Evolutionary conservation across 2,113 vertebrate genomes (phyloP).

Genomic region (Petromus typicus): DNA sequence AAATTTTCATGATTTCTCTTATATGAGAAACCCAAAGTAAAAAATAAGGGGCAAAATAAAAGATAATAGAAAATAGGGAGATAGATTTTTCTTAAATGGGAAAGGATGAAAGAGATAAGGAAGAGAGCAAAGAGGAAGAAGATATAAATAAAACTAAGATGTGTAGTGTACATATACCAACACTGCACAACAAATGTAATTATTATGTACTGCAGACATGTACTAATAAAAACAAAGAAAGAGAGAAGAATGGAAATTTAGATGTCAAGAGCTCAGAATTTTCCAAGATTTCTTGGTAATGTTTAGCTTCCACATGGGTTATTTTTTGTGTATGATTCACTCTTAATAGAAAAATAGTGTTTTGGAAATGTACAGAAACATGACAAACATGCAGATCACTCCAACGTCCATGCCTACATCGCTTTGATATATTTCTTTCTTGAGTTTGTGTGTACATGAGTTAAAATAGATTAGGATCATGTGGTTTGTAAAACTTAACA

Average conservation of each 20-base stretch:
- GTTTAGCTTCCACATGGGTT: not conserved
- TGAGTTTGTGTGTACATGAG: not conserved
- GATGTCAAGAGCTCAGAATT: slow-evolving; percentile 2
- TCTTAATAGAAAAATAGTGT: slow-evolving; percentile 3
- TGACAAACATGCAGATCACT: slow-evolving; percentile 33
- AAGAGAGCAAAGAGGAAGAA: too few relatives aligned
- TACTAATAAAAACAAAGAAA: not conserved
- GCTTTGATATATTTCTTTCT: not conserved
- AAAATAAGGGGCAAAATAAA: not conserved
- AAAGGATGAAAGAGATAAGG: too few relatives aligned
- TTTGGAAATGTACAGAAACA: not conserved
- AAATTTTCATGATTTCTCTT: too few relatives aligned
- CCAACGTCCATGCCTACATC: not conserved
- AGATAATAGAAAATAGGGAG: too few relatives aligned
- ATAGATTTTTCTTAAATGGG: too few relatives aligned
- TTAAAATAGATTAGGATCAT: slow-evolving; percentile 29
- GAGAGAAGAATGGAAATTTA: not conserved
- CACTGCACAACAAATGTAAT: not conserved
- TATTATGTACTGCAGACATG: not conserved
- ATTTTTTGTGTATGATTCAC: not conserved
- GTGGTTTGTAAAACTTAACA: slow-evolving; percentile 15
- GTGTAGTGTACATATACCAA: not conserved
- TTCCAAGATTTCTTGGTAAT: slow-evolving; percentile 33
- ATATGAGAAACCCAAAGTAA: not conserved
- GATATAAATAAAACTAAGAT: not conserved